phyloP scores from a whole-genome alignment of 1,140 invertebrate genomes.

The Ceratina calcarata region DNA sequence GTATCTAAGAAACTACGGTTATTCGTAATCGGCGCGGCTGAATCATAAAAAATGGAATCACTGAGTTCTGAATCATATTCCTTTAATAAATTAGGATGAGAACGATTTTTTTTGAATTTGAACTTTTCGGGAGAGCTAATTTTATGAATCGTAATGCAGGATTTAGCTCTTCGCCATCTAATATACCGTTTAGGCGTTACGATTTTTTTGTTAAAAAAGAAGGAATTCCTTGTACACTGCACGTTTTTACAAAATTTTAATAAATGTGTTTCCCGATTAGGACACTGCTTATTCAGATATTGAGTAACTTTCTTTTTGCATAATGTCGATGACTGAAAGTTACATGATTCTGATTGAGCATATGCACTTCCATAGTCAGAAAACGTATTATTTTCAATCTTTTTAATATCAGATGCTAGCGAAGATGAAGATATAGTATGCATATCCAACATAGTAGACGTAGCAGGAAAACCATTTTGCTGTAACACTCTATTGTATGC shows the following conservation, averaged over 20 bases:
- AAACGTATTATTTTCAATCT: constrained; percentile 9
- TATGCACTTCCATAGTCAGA: constrained; percentile 13
- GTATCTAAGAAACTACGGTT: constrained; percentile 32
- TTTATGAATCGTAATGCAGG: constrained; percentile 62
- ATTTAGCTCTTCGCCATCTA: constrained; percentile 69
- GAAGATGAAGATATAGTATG: constrained; percentile 48
- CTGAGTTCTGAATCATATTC: constrained; percentile 48
- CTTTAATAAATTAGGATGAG: constrained; percentile 61
- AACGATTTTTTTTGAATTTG: constrained; percentile 62
- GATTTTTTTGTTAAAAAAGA: constrained; percentile 49
- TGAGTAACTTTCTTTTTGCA: constrained; percentile 42
- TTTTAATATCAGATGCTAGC: constrained; percentile 22
- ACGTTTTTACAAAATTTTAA: constrained; percentile 45
- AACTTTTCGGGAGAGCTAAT: constrained; percentile 50
- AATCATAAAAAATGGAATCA: constrained; percentile 45
- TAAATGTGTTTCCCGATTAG: constrained; percentile 10
- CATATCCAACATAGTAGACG: constrained; percentile 38
- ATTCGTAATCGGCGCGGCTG: neutral
- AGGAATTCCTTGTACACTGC: constrained; percentile 43
- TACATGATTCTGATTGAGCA: neutral
- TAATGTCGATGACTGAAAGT: constrained; percentile 33
- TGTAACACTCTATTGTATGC: neutral
- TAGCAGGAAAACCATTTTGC: constrained; percentile 28
- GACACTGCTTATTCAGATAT: constrained; percentile 24
- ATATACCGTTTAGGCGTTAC: constrained; percentile 60